Conservation (phyloP, 2,113 vertebrate genomes). For the Sebastes schlegelii region DNA sequence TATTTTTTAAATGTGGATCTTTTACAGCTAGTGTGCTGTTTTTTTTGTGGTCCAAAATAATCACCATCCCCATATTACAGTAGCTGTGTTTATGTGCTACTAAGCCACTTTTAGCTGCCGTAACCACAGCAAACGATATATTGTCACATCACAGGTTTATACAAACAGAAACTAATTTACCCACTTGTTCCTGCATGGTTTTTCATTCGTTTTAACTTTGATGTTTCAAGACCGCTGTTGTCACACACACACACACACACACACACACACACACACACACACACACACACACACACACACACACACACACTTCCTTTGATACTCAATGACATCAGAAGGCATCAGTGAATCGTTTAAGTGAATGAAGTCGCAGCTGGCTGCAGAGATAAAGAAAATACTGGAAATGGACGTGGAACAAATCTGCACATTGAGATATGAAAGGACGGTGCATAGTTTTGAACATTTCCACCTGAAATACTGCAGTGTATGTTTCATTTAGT, state of each 20-base stretch:
- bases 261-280: not conserved
- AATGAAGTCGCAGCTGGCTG: not conserved
- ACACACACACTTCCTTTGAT: no score
- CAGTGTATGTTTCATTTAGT: not conserved
- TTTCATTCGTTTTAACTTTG: constrained; percentile 1
- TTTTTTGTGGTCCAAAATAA: not conserved
- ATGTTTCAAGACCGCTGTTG: constrained; percentile 1
- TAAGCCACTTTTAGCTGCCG: not conserved
- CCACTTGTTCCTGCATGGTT: not conserved
- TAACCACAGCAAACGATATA: not conserved
- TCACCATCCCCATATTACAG: not conserved
- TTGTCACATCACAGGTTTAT: not conserved
- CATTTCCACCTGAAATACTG: not conserved
- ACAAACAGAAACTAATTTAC: not conserved
- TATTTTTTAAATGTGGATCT: not conserved
- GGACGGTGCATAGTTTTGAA: no score
- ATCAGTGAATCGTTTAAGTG: not conserved
- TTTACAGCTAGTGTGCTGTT: not conserved
- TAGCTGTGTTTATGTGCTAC: not conserved
- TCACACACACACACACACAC: not conserved
- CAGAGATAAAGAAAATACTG: not conserved
- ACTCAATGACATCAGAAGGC: not conserved
- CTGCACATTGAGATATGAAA: no score
- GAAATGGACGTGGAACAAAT: no score
- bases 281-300: no score